Base-by-base conservation (phyloP, 2,113 vertebrate genomes). In the Ariopsis seemanni region DNA sequence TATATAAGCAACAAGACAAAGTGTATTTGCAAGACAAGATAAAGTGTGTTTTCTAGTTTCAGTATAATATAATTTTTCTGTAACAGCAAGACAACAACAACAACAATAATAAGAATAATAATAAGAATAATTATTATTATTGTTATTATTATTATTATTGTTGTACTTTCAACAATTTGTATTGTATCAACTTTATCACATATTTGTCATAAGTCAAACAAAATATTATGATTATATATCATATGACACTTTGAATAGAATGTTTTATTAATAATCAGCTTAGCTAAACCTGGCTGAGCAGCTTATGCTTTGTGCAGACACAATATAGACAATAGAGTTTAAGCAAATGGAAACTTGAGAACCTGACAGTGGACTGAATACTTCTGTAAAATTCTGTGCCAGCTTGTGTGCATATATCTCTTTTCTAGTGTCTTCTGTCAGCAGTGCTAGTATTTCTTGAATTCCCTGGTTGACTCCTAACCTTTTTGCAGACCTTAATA, bases 401-500 rank as follows among this genome's bases (percentile, higher is more conserved):
- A 71, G 58, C 78, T 84, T 82, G 63, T 71, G 50, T 34, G 30
- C 18, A 60, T 34, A 85, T 77, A 69, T 82, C 63, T 75, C 82
- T 90, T 89, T 91, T 91, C 89, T 91, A 88, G 84, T 86, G 78
- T 74, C 75, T 87, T 88, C 86, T 87, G 84, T 93, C 91, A 89
- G 90, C 84, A 69, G 69, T 89, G 90, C 84, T 89, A 90, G 92
- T 93, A 92, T 91, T 88, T 86, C 83, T 77, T 89, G 87, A 90
- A 94, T 90, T 92, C 91, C 92, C 92, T 81, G 1, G 89, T 90
- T 82, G 90, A 91, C 88, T 87, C 82, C 90, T 94, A 92, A 94
- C 93, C 93, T 95, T 95, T 95, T 88, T 82, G 86, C 85, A 85
- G 90, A 71, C 90, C 94, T 94, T 94, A 93, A 93, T 92, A 91